phyloP scores from a whole-genome alignment of 2,888 invertebrate genomes.

The Silvanus unidentatus region DNA sequence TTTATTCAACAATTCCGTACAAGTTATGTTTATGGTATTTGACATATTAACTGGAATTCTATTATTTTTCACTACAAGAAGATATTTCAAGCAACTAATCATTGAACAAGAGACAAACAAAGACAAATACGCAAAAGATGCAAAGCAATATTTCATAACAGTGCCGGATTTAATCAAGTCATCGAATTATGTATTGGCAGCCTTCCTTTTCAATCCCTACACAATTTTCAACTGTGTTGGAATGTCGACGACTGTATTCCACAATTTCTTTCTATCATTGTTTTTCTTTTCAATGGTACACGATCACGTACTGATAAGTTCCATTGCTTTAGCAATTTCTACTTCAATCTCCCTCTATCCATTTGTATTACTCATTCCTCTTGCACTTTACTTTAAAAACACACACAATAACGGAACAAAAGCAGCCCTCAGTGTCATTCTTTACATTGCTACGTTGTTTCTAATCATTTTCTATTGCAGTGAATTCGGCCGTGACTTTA shows the following conservation, averaged over 20 bases:
- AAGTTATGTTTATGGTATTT: slow-evolving; percentile 62
- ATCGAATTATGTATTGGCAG: slow-evolving; percentile 65
- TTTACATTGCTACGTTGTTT: slow-evolving; percentile 22
- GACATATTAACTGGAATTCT: slow-evolving; percentile 75
- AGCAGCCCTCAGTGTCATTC: slow-evolving; percentile 31
- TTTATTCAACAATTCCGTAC: slow-evolving; percentile 49
- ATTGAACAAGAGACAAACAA: slow-evolving; percentile 51
- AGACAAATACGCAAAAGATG: slow-evolving; percentile 54
- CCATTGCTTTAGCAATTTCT: slow-evolving; percentile 67
- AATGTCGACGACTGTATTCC: slow-evolving; percentile 83
- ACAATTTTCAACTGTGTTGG: slow-evolving; percentile 81
- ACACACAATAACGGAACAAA: slow-evolving; percentile 49
- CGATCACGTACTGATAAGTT: slow-evolving; percentile 57
- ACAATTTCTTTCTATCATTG: slow-evolving; percentile 74
- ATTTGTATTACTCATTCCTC: slow-evolving; percentile 74
- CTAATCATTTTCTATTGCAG: slow-evolving; percentile 20
- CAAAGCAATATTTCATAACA: slow-evolving; percentile 50
- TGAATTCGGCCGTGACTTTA: slow-evolving; percentile 34
- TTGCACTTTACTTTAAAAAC: slow-evolving; percentile 63
- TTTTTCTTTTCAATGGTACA: slow-evolving; percentile 48
- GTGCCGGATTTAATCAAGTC: slow-evolving; percentile 55
- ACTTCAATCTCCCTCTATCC: slow-evolving; percentile 82
- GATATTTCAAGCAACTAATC: slow-evolving; percentile 57
- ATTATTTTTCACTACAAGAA: slow-evolving; percentile 63
- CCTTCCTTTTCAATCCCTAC: slow-evolving; percentile 86